Conservation (phyloP, 2,888 invertebrate genomes). For the Andrena flavipes region DNA sequence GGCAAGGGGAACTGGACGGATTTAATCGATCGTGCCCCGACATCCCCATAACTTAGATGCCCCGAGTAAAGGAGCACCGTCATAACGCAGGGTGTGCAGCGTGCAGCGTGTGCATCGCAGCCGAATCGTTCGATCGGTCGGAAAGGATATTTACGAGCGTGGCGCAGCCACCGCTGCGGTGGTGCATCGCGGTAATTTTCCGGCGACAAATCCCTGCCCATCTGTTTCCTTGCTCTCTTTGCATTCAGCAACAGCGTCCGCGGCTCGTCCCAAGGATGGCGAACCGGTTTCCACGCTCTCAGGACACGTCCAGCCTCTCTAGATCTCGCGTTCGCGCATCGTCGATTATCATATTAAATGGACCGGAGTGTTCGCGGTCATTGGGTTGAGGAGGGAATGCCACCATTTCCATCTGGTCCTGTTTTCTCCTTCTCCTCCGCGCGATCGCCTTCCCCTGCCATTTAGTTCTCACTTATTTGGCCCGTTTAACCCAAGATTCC, state of each 20-base stretch:
- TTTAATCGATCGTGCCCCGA: constrained; percentile 45
- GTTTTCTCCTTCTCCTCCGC: neutral
- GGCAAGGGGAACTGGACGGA: constrained; percentile 14
- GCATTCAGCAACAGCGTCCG: neutral
- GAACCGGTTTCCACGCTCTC: constrained; percentile 72
- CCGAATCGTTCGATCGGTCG: constrained; percentile 54
- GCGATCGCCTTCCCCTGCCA: neutral
- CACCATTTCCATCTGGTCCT: constrained; percentile 22
- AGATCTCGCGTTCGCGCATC: constrained; percentile 53
- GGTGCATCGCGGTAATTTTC: constrained; percentile 68
- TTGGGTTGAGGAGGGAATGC: constrained; percentile 69
- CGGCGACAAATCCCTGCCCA: constrained; percentile 69
- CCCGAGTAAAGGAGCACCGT: constrained; percentile 23
- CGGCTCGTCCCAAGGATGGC: constrained; percentile 47
- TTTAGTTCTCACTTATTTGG: neutral
- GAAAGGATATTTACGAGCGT: constrained; percentile 66
- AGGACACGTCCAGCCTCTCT: constrained; percentile 54
- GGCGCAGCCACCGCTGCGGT: constrained; percentile 35
- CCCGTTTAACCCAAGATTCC: neutral
- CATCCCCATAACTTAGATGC: constrained; percentile 40
- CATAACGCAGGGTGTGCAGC: constrained; percentile 41
- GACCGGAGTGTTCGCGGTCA: constrained; percentile 75
- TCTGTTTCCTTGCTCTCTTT: constrained; percentile 49
- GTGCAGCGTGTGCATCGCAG: constrained; percentile 10
- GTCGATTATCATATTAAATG: constrained; percentile 79